Base-by-base conservation (phyloP, 2,888 invertebrate species). In the Nomada fucata region DNA sequence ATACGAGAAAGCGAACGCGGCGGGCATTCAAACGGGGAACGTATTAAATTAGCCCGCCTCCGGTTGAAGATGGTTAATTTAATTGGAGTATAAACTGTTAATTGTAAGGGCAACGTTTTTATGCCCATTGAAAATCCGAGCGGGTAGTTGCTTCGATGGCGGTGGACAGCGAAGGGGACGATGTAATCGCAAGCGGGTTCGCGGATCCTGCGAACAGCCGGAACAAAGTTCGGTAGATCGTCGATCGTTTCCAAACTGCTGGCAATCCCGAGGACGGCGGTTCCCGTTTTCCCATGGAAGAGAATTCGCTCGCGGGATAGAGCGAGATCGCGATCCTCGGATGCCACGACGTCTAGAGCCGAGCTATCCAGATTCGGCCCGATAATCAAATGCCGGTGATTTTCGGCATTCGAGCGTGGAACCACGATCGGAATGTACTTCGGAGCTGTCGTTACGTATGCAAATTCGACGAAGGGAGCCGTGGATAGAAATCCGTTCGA, bases 371-470 rank as follows among this genome's bases (percentile, higher is more conserved):
- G 63, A 71, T 76, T 76, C 67, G 36, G n/a, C 50, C 61, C 52
- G 76, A 79, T 69, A 55, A 77, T 79, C 79, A 78, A 15, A 60
- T 60, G 60, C 64, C 70, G 9, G 26, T 36, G 79, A 79, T 79
- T 79, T 79, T 79, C 53, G 78, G 76, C 60, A 55, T 65, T 60
- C 70, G 64, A 60, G 23, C 50, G 44, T 2, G 36, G 67, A 74
- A 47, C 67, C 29, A 65, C 78, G 79, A 36, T 67, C 64, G 79
- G 79, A 79, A 79, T 79, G 36, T 70, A 70, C 42, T 77, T 23
- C 53, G 65, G 36, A 13, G 78, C 64, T 53, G 65, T 77, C 77
- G 79, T 77, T 77, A 79, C 65, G 70, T 79, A 79, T 79, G 79
- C 79, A 79, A 79, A 79, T 79, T 77, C 78, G 60, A 18, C 42